Evolutionary conservation across 2,797 vertebrate species (phyloP).

Genomic region (Loriculus beryllinus): DNA sequence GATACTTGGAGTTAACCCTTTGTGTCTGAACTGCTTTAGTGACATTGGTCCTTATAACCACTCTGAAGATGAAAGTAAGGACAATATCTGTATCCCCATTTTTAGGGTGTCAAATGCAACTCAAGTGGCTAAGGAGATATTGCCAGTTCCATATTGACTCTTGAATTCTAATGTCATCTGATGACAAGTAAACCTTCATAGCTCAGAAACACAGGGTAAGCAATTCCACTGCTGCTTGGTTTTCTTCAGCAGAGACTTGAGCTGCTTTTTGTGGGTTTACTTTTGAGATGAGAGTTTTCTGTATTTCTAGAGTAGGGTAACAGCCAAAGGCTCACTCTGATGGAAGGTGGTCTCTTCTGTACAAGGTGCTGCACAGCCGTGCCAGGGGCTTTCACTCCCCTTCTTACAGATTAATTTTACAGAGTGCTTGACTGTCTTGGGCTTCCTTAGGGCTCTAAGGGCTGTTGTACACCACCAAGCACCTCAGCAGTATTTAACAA

Average conservation of each 20-base stretch:
- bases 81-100: background rate
- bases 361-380: background rate
- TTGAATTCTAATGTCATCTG: background rate
- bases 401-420: background rate
- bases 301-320: background rate
- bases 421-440: background rate
- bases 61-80: background rate
- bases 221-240: background rate
- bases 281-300: background rate
- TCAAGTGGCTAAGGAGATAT: background rate
- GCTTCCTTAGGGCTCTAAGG: background rate
- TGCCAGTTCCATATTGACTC: background rate
- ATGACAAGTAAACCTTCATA: background rate
- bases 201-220: background rate
- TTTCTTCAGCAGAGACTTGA: background rate
- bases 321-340: background rate
- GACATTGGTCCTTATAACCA: fast-evolving
- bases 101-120: background rate
- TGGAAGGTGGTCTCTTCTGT: background rate
- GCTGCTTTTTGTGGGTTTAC: background rate
- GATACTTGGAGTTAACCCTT: background rate
- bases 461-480: background rate
- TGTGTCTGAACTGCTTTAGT: background rate
- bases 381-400: background rate
- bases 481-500: background rate